Conservation (phyloP, 2,113 vertebrate genomes). For the Onychostoma macrolepis region DNA sequence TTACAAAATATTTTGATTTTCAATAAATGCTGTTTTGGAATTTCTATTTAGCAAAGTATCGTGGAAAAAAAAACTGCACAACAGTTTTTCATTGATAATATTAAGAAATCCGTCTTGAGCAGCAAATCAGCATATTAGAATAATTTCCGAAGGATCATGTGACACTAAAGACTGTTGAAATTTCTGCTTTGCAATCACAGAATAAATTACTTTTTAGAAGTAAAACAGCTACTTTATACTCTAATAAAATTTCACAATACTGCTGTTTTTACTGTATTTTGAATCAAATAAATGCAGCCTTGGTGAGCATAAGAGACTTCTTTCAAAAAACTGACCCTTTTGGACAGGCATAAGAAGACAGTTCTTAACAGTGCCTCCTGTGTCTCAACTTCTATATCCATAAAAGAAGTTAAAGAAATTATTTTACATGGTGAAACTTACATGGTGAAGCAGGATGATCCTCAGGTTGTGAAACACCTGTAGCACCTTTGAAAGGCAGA, state of each 20-base stretch:
- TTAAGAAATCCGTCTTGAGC: neutral
- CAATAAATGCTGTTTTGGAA: neutral
- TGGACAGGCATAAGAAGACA: neutral
- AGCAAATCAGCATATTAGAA: neutral
- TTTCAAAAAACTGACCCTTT: neutral
- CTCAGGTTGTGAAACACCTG: rapidly evolving
- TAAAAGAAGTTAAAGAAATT: neutral
- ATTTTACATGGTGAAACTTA: slow-evolving; percentile 58
- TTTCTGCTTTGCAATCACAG: no score
- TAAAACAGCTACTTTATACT: no score
- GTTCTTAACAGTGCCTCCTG: neutral
- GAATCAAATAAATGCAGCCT: neutral
- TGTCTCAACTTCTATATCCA: neutral
- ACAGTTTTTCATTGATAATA: neutral
- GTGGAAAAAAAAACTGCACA: no score
- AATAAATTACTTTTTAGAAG: no score
- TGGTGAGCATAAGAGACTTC: neutral
- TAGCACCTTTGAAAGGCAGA: neutral
- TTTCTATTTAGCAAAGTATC: no score
- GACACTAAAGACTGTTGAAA: no score
- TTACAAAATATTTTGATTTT: neutral
- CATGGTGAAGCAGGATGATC: slow-evolving; percentile 56
- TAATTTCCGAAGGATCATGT: neutral
- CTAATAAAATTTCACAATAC: no score
- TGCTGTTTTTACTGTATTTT: no score